Evolutionary conservation across 1,140 invertebrate species (phyloP).

Genomic region (Steinernema khuongi): DNA sequence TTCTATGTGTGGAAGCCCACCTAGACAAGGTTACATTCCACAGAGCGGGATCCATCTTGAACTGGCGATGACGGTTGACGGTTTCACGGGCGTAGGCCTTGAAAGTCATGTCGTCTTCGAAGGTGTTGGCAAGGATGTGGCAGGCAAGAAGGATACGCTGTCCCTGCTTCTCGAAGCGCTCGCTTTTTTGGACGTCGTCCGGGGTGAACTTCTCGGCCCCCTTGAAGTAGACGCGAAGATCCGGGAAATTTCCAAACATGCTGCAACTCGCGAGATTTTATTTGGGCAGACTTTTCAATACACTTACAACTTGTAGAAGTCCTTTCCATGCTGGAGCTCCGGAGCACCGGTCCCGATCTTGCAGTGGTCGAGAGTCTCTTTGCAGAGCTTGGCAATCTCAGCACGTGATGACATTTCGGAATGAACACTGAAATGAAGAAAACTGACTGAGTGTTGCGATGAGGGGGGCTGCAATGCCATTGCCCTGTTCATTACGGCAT

Average conservation of each 20-base stretch:
- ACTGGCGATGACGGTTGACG: conserved; percentile 44
- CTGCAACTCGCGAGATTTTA: conserved; percentile 27
- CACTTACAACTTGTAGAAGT: conserved; percentile 39
- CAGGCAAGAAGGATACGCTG: conserved; percentile 47
- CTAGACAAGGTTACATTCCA: conserved; percentile 41
- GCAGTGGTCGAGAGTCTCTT: conserved; percentile 23
- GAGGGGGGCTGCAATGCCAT: background rate
- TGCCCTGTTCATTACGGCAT: background rate
- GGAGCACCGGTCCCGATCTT: conserved; percentile 23
- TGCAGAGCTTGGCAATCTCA: conserved; percentile 21
- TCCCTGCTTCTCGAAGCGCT: conserved; percentile 50
- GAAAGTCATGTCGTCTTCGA: conserved; percentile 38
- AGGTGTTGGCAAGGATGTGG: conserved; percentile 42
- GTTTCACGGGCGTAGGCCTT: conserved; percentile 45
- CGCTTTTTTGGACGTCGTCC: conserved; percentile 53
- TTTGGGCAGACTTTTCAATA: background rate
- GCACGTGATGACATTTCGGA: conserved; percentile 7
- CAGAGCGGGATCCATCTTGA: conserved; percentile 49
- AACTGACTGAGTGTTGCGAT: background rate
- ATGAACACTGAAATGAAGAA: background rate
- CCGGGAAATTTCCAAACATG: conserved; percentile 50
- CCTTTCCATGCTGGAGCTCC: conserved; percentile 29
- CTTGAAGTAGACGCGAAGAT: conserved; percentile 52
- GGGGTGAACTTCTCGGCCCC: conserved; percentile 50
- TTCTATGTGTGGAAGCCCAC: background rate